These are phyloP conservation scores for Turnix velox DNA, from an alignment of 2,113 vertebrate species.

Conservation along the genomic window DNA sequence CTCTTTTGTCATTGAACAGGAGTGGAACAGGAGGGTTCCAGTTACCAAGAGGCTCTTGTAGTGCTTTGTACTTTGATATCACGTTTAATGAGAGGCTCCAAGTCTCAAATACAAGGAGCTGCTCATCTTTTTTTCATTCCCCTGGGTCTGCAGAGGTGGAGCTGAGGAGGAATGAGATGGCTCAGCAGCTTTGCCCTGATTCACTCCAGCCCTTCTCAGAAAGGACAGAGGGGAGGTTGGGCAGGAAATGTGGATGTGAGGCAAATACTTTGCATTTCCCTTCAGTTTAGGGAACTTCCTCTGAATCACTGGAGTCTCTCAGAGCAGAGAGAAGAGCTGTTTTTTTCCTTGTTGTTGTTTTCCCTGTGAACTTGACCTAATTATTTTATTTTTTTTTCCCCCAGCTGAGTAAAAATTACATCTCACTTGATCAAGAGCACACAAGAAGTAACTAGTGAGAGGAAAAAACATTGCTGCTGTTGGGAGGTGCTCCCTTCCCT, in stretches of 20 bases:
- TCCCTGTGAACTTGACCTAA: background rate
- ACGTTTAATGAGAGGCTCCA: accelerated
- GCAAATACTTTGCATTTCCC: background rate
- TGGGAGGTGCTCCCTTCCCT: background rate
- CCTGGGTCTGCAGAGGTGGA: background rate
- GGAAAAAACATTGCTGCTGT: background rate
- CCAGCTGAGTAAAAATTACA: background rate
- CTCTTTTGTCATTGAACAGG: accelerated
- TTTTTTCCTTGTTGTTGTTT: background rate
- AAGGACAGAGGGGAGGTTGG: background rate
- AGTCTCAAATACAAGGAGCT: background rate
- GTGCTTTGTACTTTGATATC: accelerated
- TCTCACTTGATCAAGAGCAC: background rate
- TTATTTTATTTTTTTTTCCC: background rate
- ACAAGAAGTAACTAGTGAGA: background rate
- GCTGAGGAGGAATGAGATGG: background rate
- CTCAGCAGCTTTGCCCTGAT: constrained; percentile 27
- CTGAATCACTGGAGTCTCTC: accelerated
- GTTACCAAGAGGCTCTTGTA: accelerated
- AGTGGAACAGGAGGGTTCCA: background rate
- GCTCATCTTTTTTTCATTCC: background rate
- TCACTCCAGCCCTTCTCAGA: background rate
- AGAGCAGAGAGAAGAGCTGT: background rate
- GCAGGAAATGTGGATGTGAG: background rate
- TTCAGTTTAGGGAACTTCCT: background rate